phyloP scores from a whole-genome alignment of 1,140 invertebrate genomes.

The Teleogryllus occipitalis region DNA sequence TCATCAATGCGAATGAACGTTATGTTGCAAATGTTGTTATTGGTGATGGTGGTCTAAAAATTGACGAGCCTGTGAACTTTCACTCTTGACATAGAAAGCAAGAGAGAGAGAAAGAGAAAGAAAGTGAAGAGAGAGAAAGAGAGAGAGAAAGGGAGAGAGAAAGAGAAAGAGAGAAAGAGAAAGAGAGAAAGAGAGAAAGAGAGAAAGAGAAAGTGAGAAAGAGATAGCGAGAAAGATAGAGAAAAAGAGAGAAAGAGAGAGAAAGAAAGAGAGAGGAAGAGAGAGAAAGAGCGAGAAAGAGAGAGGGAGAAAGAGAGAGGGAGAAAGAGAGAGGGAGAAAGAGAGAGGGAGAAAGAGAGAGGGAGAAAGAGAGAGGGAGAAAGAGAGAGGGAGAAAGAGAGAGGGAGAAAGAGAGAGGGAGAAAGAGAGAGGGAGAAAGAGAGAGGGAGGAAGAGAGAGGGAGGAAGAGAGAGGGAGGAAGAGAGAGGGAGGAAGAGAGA shows the following conservation, averaged over 20 bases:
- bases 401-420: slow-evolving; percentile 11
- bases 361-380: slow-evolving; percentile 16
- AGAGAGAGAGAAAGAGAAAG: too few relatives aligned
- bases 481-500: slow-evolving; percentile 20
- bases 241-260: slow-evolving; percentile 19
- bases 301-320: slow-evolving; percentile 18
- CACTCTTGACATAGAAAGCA: neutral
- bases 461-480: slow-evolving; percentile 17
- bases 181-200: slow-evolving; percentile 18
- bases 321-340: slow-evolving; percentile 13
- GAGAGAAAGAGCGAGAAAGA: slow-evolving; percentile 21
- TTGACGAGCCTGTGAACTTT: too few relatives aligned
- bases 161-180: slow-evolving; percentile 20
- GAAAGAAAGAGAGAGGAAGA: slow-evolving; percentile 20
- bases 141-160: slow-evolving; percentile 16
- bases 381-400: slow-evolving; percentile 21
- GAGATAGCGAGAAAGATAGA: slow-evolving; percentile 17
- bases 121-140: too few relatives aligned
- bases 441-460: slow-evolving; percentile 16
- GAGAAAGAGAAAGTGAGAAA: slow-evolving; percentile 13
- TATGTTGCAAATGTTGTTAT: too few relatives aligned
- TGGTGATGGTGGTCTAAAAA: too few relatives aligned
- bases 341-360: slow-evolving; percentile 9
- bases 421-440: slow-evolving; percentile 17
- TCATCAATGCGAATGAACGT: too few relatives aligned